Percentiles rank a stretch among this genome's conserved stretches.
Conservation (phyloP, 2,888 invertebrate species). For the Masnerella sp. region DNA sequence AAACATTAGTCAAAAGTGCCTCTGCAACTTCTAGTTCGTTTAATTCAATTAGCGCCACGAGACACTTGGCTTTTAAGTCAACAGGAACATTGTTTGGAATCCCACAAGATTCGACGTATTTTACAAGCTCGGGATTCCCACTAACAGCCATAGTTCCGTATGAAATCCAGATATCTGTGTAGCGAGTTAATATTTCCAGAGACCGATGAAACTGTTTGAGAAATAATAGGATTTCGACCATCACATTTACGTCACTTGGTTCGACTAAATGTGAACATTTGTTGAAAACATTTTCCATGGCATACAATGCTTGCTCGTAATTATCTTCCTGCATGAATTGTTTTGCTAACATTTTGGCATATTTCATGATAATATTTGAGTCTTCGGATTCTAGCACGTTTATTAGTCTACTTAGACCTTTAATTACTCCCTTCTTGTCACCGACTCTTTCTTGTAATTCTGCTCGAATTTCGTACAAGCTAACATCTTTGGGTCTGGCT, state of each 20-base stretch:
- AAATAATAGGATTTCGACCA: constrained; percentile 87
- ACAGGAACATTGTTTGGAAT: constrained; percentile 86
- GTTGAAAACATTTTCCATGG: constrained; percentile 86
- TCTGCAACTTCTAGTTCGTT: constrained; percentile 83
- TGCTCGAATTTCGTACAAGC: constrained; percentile 85
- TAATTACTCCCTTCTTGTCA: constrained; percentile 82
- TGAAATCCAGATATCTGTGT: constrained; percentile 83
- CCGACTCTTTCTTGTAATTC: constrained; percentile 83
- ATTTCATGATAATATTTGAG: constrained; percentile 82
- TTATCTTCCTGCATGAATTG: constrained; percentile 87
- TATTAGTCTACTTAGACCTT: constrained; percentile 86
- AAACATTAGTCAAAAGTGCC: constrained; percentile 82
- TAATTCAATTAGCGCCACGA: constrained; percentile 88
- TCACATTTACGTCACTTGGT: constrained; percentile 88
- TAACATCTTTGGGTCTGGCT: constrained; percentile 84
- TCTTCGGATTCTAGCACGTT: constrained; percentile 81
- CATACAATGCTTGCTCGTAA: constrained; percentile 85
- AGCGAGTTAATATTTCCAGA: constrained; percentile 85
- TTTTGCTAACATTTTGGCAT: constrained; percentile 85
- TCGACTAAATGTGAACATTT: constrained; percentile 85
- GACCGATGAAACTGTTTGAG: constrained; percentile 85
- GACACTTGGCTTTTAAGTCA: constrained; percentile 89
- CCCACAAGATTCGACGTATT: constrained; percentile 78
- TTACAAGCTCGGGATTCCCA: constrained; percentile 72
- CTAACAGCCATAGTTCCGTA: constrained; percentile 60